These are phyloP conservation scores for Bos indicus DNA, from an alignment of 2,113 vertebrate genomes.

Conservation along the genomic window DNA sequence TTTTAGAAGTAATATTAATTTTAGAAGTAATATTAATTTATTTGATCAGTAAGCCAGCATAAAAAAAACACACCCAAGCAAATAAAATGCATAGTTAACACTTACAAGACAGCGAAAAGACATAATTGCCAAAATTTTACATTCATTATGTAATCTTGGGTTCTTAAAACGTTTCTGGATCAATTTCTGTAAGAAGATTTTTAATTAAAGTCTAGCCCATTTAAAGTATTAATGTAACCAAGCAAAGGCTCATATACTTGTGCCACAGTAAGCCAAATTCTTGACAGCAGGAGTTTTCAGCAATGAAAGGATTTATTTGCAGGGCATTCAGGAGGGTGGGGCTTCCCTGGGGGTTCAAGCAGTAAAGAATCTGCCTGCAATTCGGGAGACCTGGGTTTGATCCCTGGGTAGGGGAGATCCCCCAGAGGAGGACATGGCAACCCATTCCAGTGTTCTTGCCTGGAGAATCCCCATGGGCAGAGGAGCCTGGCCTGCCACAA, in stretches of 20 bases:
- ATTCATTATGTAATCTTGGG: not conserved
- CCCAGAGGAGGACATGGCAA: not conserved
- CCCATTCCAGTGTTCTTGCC: not conserved
- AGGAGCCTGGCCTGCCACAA: not conserved
- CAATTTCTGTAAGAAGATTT: not conserved
- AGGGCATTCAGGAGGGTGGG: not conserved
- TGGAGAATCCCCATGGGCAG: not conserved
- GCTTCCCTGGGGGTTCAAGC: not conserved
- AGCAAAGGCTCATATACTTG: not conserved
- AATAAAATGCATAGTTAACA: constrained; percentile 9
- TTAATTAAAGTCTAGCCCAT: not conserved
- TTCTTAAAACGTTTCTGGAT: constrained; percentile 1
- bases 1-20: not conserved
- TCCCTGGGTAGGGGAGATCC: not conserved
- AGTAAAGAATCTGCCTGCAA: not conserved
- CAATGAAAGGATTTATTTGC: not conserved
- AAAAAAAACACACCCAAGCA: not conserved
- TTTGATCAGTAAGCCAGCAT: not conserved
- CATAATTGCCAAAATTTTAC: not conserved
- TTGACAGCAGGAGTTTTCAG: not conserved
- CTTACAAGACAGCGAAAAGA: not conserved
- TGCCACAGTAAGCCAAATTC: not conserved
- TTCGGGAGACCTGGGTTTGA: not conserved
- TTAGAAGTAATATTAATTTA: not conserved
- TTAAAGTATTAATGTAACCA: not conserved